phyloP scores from a whole-genome alignment of 2,113 vertebrate genomes.

The Myiagra hebetior region DNA sequence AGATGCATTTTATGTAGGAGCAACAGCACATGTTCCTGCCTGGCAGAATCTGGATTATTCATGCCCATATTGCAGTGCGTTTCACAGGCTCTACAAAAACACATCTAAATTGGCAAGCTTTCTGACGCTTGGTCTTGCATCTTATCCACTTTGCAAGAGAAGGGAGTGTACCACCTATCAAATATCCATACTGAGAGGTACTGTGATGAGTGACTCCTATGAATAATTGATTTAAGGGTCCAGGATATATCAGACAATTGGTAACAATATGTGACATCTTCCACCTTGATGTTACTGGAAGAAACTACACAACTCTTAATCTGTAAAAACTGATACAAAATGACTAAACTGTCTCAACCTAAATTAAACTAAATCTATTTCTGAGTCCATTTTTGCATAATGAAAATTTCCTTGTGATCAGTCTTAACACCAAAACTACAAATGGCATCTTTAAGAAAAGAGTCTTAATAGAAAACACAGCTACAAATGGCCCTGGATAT shows the following conservation, averaged over 20 bases:
- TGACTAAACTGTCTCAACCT: neutral
- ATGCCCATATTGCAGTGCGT: slow-evolving; percentile 39
- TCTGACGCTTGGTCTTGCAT: neutral
- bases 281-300: neutral
- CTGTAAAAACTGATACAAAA: neutral
- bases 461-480: neutral
- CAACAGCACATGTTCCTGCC: slow-evolving; percentile 34
- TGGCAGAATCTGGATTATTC: slow-evolving; percentile 50
- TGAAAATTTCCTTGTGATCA: neutral
- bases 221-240: neutral
- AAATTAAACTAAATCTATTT: neutral
- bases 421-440: neutral
- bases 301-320: neutral
- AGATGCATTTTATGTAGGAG: slow-evolving; percentile 32
- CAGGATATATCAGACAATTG: neutral
- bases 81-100: neutral
- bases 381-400: neutral
- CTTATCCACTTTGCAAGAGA: neutral
- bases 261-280: neutral
- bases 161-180: neutral
- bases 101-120: neutral
- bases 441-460: neutral
- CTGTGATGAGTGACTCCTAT: neutral
- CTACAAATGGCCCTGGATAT: neutral
- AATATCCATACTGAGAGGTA: neutral